Conservation (phyloP, 1,140 invertebrate species). For the Amyelois transitella region DNA sequence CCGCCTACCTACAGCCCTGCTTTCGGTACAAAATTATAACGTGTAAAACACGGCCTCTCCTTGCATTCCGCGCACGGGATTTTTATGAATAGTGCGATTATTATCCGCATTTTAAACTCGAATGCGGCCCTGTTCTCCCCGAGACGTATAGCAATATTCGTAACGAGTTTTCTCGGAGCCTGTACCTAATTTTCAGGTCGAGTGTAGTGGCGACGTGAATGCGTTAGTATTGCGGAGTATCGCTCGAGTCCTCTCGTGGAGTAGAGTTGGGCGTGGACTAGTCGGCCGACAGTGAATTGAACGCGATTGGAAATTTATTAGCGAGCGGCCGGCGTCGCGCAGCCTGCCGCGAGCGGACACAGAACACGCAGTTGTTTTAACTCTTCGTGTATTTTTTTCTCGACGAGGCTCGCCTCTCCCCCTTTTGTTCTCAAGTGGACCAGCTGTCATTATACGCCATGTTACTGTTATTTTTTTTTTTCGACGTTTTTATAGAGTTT, state of each 20-base stretch:
- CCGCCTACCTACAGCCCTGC: constrained; percentile 54
- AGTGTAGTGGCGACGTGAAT: constrained; percentile 29
- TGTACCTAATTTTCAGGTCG: constrained; percentile 67
- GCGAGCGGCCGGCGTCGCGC: constrained; percentile 41
- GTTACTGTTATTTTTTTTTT: constrained; percentile 75
- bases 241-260: constrained; percentile 36
- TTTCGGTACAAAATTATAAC: constrained; percentile 72
- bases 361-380: constrained; percentile 68
- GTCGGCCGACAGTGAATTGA: constrained; percentile 37
- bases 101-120: constrained; percentile 73
- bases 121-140: constrained; percentile 66
- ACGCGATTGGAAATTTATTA: constrained; percentile 70
- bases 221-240: constrained; percentile 25
- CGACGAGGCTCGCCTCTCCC: constrained; percentile 68
- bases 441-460: constrained; percentile 76
- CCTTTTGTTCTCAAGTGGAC: constrained; percentile 75
- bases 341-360: constrained; percentile 40
- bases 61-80: constrained; percentile 69
- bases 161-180: constrained; percentile 69
- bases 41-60: constrained; percentile 69
- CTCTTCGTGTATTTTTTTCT: constrained; percentile 72
- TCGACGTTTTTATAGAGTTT: constrained; percentile 74
- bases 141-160: constrained; percentile 70
- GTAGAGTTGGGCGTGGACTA: constrained; percentile 22
- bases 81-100: constrained; percentile 72